Evolutionary conservation across 2,797 vertebrate genomes (phyloP).

Genomic region (Silurus lanzhouensis): DNA sequence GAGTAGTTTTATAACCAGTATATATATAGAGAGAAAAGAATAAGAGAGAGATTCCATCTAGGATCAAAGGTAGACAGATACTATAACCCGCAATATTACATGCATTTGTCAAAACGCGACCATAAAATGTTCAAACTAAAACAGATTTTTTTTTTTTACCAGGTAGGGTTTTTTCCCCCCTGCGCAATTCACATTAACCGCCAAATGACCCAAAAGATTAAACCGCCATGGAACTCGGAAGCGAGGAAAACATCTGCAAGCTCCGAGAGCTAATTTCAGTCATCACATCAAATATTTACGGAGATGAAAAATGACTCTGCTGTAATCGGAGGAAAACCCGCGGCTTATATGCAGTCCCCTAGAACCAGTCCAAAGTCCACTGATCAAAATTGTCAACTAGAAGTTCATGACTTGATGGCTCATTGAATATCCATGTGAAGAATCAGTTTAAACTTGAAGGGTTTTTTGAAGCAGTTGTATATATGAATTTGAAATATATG

Average conservation of each 20-base stretch:
- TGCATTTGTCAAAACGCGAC: not conserved
- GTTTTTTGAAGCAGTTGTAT: not conserved
- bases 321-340: not conserved
- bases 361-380: not conserved
- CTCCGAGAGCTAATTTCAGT: not conserved
- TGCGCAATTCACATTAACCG: not conserved
- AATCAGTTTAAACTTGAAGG: not conserved
- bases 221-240: not conserved
- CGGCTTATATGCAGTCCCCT: not conserved
- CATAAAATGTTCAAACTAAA: not conserved
- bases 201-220: conserved; percentile 6
- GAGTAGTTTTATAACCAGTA: not conserved
- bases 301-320: not conserved
- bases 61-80: not conserved
- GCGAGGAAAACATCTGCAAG: not conserved
- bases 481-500: not conserved
- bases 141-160: not conserved
- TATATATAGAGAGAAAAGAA: not conserved
- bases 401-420: not conserved
- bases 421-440: not conserved
- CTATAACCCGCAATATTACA: not conserved
- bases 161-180: not conserved
- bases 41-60: not conserved
- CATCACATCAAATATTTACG: not conserved
- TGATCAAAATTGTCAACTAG: not conserved